A percentile compares a stretch with the other conserved stretches of the same genome.
Evolutionary conservation across 2,888 invertebrate genomes (phyloP).

Genomic region (Lasioglossum oenotherae): DNA sequence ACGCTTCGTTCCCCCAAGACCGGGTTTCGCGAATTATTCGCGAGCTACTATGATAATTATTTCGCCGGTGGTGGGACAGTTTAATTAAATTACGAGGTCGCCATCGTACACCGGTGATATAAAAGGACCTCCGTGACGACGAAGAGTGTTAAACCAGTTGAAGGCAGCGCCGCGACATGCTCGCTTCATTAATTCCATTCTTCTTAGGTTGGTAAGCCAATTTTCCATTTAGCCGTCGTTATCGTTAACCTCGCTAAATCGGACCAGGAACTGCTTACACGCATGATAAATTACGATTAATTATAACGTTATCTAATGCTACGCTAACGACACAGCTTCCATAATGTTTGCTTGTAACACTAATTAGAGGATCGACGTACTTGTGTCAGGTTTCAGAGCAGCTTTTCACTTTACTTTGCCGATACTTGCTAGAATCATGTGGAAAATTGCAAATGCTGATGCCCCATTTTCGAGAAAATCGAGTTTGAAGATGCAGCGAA

Average conservation of each 20-base stretch:
- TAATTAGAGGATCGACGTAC: neutral
- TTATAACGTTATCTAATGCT: slow-evolving; percentile 11
- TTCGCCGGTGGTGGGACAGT: slow-evolving; percentile 26
- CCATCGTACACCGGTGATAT: slow-evolving; percentile 56
- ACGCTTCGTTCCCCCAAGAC: neutral
- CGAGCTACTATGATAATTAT: slow-evolving; percentile 44
- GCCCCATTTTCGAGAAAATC: too few relatives aligned
- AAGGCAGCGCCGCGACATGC: slow-evolving; percentile 59
- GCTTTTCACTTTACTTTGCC: neutral
- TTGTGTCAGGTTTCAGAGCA: neutral
- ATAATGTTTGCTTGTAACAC: neutral
- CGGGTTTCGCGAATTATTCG: slow-evolving; percentile 16
- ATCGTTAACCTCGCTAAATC: slow-evolving; percentile 41
- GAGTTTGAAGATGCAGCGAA: too few relatives aligned
- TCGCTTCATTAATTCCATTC: slow-evolving; percentile 66
- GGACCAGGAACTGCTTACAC: slow-evolving; percentile 31
- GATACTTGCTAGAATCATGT: too few relatives aligned
- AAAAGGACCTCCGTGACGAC: slow-evolving; percentile 65
- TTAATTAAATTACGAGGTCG: slow-evolving; percentile 66
- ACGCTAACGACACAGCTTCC: neutral
- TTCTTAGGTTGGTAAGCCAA: slow-evolving; percentile 67
- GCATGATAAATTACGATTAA: slow-evolving; percentile 27
- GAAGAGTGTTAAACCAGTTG: slow-evolving; percentile 66
- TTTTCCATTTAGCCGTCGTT: slow-evolving; percentile 51
- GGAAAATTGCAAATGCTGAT: too few relatives aligned